Percentiles rank a stretch among this genome's conserved stretches.
Evolutionary conservation across 2,888 invertebrate species (phyloP).

Genomic region (Xestobium rufovillosum): DNA sequence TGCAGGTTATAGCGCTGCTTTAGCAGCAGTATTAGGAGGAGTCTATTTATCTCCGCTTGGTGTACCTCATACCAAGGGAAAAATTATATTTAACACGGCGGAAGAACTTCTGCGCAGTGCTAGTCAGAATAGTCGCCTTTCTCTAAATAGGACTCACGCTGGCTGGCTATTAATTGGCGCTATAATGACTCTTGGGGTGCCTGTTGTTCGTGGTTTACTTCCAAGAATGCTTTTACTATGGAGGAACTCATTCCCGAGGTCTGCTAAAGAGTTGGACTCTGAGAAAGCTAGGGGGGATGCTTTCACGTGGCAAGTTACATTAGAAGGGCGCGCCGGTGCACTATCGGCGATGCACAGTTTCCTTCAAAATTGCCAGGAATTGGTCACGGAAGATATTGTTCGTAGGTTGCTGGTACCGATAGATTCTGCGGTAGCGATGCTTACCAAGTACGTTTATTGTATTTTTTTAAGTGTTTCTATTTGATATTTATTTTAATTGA

Average conservation of each 20-base stretch:
- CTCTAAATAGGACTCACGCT: conserved; percentile 90
- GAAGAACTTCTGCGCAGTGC: conserved; percentile 94
- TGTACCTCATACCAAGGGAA: conserved; percentile 94
- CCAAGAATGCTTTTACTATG: conserved; percentile 91
- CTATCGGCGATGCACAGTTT: conserved; percentile 93
- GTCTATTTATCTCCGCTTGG: conserved; percentile 85
- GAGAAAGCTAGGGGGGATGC: conserved; percentile 95
- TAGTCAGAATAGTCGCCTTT: conserved; percentile 91
- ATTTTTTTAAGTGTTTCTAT: conserved; percentile 2
- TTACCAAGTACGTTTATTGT: conserved; percentile 69
- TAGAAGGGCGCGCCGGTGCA: conserved; percentile 95
- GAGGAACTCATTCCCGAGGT: conserved; percentile 97
- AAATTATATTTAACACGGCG: conserved; percentile 94
- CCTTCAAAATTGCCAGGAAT: conserved; percentile 80
- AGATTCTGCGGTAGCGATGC: conserved; percentile 91
- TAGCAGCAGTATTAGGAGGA: conserved; percentile 90
- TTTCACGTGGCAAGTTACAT: conserved; percentile 98
- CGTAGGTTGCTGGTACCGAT: conserved; percentile 83
- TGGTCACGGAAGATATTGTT: conserved; percentile 88
- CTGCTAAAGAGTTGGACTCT: conserved; percentile 91
- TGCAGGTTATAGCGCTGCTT: conserved; percentile 84
- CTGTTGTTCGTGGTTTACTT: conserved; percentile 85
- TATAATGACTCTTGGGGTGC: conserved; percentile 85
- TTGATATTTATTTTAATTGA: conserved; percentile 25
- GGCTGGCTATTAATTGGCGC: conserved; percentile 97